Percentiles rank a stretch among this genome's conserved stretches.
Conservation (phyloP, 2,888 invertebrate species). For the Pollenia angustigena region DNA sequence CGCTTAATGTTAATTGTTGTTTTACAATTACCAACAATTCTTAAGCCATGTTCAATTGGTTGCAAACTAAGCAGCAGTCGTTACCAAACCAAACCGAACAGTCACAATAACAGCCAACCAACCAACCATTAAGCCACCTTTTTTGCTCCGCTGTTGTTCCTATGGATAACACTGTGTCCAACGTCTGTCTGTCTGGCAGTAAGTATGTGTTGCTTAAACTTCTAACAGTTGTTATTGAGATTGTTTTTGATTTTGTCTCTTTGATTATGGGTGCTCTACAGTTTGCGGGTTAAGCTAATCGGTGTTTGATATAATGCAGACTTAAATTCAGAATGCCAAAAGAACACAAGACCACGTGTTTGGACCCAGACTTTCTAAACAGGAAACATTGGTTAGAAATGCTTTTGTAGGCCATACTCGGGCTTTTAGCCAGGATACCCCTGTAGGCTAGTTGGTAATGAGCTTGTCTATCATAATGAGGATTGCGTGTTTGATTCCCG, state of each 20-base stretch:
- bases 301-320: not conserved
- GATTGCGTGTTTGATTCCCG: too few species aligned
- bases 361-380: too few species aligned
- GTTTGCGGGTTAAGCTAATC: not conserved
- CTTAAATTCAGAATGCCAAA: too few species aligned
- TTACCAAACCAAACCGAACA: conserved; percentile 16
- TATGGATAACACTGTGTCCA: conserved; percentile 19
- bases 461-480: too few species aligned
- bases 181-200: not conserved
- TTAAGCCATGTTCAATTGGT: conserved; percentile 66
- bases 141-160: conserved; percentile 45
- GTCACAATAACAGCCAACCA: conserved; percentile 11
- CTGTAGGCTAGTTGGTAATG: too few species aligned
- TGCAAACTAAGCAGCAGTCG: conserved; percentile 21
- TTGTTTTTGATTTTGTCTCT: conserved; percentile 25
- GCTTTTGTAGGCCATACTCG: too few species aligned
- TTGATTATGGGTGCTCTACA: conserved; percentile 37
- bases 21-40: conserved; percentile 71
- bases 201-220: conserved; percentile 36
- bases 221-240: conserved; percentile 44
- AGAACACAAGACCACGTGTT: too few species aligned
- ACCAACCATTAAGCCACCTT: conserved; percentile 38
- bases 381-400: too few species aligned
- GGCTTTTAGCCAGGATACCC: too few species aligned
- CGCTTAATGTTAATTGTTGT: conserved; percentile 75